Base-by-base conservation (phyloP, 1,140 invertebrate species). In the Aphelinus certus region DNA sequence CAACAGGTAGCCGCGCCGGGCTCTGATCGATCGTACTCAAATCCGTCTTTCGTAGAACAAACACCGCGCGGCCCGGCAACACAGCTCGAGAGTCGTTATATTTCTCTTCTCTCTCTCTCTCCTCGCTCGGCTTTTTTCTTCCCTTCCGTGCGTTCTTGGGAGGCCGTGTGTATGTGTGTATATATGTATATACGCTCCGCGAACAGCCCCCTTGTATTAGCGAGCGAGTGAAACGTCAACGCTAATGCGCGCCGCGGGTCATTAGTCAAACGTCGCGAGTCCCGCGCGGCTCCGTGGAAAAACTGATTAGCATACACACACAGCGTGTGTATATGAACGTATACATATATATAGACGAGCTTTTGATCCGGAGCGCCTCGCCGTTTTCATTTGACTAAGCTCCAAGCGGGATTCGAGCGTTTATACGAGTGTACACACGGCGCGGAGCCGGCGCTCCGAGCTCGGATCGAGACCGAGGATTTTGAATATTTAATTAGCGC, bases 401-500 rank as follows among this genome's bases (percentile, higher is more conserved):
- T 26, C 26, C 26, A 26, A 26, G 26, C 26, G 26, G 26, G 26
- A 26, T 26, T 26, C 26, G 26, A 26, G 26, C 26, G 26, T 26
- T 26, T 26, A 26, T 26, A 26, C 26, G 26, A 26, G 26, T 26
- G 26, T 26, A 26, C 26, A 26, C 26, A 26, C 26, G 26, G 26
- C 26, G 26, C 26, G 26, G 26, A 26, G 26, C 26, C 26, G 26
- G 26, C 0, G 26, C 26, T 26, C 26, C 26, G 26, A 26, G 26
- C 26, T 26, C 26, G 26, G 26, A 26, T 26, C 26, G 26, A 26
- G 26, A 26, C 26, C 69, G 80, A 77, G 73, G 76, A 81, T 83
- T 83, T 80, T 83, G 81, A 83, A 83, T 83, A 84, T 81, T 80
- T 80, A 80, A 83, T 83, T 81, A 78, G 76, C 71, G 68, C 62